Evolutionary conservation across 1,140 invertebrate genomes (phyloP), one percentile per base, ranked within the genome.

Genomic region (Monochamus saltuarius): DNA sequence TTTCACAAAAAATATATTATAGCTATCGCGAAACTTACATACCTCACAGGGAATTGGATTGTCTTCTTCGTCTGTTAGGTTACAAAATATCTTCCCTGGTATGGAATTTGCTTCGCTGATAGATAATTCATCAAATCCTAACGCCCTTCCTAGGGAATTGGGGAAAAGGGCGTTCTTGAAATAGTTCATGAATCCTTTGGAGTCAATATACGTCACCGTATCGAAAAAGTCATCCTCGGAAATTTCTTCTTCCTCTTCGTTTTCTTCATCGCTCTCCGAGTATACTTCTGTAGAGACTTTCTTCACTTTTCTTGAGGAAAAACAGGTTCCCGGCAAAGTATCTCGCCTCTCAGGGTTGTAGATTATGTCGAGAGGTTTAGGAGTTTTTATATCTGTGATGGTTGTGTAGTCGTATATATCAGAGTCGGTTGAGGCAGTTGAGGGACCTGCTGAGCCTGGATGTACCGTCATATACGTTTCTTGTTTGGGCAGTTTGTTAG

Each of bases 141-240:
- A 56, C 4, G 65, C 54, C 35, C 65, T 65, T n/a, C 65, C 69
- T 10, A 70, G 37, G 2, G 58, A 47, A n/a, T 57, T 66, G 7
- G 71, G 67, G 64, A 72, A 72, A 13, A 69, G 60, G 7, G 38
- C 53, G 47, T 66, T 65, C 34, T 62, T 62, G 53, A 72, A 72
- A 49, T 71, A 65, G 14, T 57, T 53, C 71, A 72, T 72, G 29
- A 72, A 69, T 1, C 62, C 71, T 9, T 57, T 62, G 6, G 71
- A 69, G 22, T 70, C 67, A 7, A 71, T 52, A 49, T 72, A 72
- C 13, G 56, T 60, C 2, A 66, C 52, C 14, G 59, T 58, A 43
- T 65, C 59, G 11, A 62, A 62, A 9, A 70, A 49, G 37, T 66
- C 56, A n/a, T 62, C 55, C 13, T 57, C 59, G 9, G 36, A 35